A percentile compares a stretch with the other conserved stretches of the same genome.
Evolutionary conservation across 2,888 invertebrate genomes (phyloP).

Genomic region (Platycheirus rosarum): DNA sequence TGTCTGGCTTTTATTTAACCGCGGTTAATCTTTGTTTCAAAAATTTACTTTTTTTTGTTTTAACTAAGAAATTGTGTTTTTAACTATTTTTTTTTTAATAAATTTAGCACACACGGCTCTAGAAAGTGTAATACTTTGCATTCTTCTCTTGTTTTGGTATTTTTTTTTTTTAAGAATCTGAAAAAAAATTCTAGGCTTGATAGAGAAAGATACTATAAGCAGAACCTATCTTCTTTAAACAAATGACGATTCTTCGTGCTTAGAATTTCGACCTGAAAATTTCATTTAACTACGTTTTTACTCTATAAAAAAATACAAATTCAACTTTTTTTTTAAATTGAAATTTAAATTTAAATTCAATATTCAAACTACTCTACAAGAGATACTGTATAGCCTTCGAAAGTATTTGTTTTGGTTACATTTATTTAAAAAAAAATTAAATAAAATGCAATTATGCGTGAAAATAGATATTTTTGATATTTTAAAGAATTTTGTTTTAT

Average conservation of each 20-base stretch:
- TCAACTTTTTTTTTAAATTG: not conserved
- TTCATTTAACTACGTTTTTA: constrained; percentile 7
- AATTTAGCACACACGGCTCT: constrained; percentile 73
- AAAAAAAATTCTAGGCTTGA: constrained; percentile 35
- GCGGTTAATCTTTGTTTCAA: constrained; percentile 10
- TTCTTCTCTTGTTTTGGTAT: not conserved
- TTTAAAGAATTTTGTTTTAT: constrained; percentile 5
- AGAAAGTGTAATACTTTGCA: constrained; percentile 37
- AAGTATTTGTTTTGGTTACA: not conserved
- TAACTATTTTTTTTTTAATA: constrained; percentile 33
- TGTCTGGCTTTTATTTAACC: not conserved
- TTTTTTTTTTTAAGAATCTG: constrained; percentile 17
- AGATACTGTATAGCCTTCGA: not conserved
- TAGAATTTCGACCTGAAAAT: not conserved
- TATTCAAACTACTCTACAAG: constrained; percentile 20
- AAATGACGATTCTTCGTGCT: constrained; percentile 37
- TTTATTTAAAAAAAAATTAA: not conserved
- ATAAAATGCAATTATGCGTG: constrained; percentile 2
- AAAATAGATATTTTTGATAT: constrained; percentile 4
- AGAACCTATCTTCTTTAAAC: constrained; percentile 20
- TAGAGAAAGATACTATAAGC: constrained; percentile 8
- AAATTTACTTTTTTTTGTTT: constrained; percentile 9
- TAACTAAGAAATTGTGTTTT: constrained; percentile 5
- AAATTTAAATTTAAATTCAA: constrained; percentile 19
- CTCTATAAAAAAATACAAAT: constrained; percentile 1